A percentile compares a stretch with the other conserved stretches of the same genome.
Evolutionary conservation across 2,888 invertebrate genomes (phyloP).

Genomic region (Eledona agricola): DNA sequence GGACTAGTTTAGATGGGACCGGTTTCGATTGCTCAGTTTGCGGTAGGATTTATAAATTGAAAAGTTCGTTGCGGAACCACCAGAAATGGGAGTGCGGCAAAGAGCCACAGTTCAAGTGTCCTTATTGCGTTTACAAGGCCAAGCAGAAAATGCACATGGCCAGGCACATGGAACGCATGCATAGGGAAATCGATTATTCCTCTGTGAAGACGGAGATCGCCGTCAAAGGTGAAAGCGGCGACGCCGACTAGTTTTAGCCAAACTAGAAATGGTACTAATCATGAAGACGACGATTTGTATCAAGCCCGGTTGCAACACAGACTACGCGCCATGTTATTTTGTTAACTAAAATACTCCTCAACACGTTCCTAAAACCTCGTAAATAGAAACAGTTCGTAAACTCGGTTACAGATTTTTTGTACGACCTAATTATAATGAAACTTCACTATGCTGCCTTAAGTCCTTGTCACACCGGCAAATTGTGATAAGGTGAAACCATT

Average conservation of each 20-base stretch:
- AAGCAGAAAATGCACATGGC: constrained; percentile 88
- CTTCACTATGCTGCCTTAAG: constrained; percentile 36
- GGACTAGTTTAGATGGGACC: constrained; percentile 46
- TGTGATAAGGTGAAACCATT: constrained; percentile 25
- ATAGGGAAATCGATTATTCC: constrained; percentile 65
- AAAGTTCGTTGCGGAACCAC: constrained; percentile 84
- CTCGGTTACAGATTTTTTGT: too few relatives aligned
- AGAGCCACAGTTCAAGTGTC: constrained; percentile 84
- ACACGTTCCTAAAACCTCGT: constrained; percentile 37
- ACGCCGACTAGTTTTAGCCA: constrained; percentile 17
- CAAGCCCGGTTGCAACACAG: constrained; percentile 21
- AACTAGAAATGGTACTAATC: constrained; percentile 2
- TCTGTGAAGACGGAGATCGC: constrained; percentile 55
- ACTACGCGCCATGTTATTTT: constrained; percentile 29
- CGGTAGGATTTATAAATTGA: constrained; percentile 85
- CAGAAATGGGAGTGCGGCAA: constrained; percentile 89
- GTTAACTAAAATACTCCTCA: constrained; percentile 37
- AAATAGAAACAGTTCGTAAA: constrained; percentile 29
- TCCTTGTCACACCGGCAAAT: constrained; percentile 11
- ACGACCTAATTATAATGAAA: too few relatives aligned
- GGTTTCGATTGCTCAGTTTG: constrained; percentile 83
- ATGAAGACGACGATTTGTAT: constrained; percentile 4
- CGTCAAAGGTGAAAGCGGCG: constrained; percentile 49
- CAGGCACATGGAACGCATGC: constrained; percentile 84
- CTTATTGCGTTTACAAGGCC: constrained; percentile 83